These are phyloP conservation scores for Microctonus aethiopoides DNA, from an alignment of 2,888 invertebrate species.

Conservation along the genomic window DNA sequence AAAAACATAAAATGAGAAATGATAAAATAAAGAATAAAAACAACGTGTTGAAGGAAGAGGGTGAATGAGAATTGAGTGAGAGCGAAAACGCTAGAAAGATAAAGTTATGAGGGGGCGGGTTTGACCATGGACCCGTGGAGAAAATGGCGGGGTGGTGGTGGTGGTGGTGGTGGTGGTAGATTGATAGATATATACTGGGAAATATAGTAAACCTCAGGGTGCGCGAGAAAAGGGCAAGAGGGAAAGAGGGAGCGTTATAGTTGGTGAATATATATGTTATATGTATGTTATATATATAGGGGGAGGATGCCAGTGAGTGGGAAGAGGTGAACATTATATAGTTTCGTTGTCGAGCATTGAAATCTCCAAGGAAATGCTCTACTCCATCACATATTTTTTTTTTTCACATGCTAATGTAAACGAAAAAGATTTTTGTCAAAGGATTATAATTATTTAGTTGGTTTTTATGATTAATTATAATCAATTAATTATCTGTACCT, in stretches of 20 bases:
- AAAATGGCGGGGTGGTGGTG: conserved; percentile 42
- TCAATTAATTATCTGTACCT: too few relatives aligned
- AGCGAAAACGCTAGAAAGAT: conserved; percentile 19
- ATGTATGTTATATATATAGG: conserved; percentile 19
- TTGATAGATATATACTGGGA: conserved; percentile 8
- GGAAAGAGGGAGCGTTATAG: conserved; percentile 32
- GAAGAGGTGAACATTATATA: conserved; percentile 39
- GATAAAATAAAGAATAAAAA: conserved; percentile 42
- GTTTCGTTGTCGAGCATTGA: conserved; percentile 59
- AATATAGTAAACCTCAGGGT: conserved; percentile 33
- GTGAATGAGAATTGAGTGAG: conserved; percentile 38
- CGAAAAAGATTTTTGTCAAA: too few relatives aligned
- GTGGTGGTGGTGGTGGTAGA: conserved; percentile 24
- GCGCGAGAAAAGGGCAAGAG: conserved; percentile 27
- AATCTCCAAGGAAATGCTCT: conserved; percentile 55
- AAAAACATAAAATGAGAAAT: conserved; percentile 25
- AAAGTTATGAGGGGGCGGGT: conserved; percentile 41
- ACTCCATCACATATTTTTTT: background rate
- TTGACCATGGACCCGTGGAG: conserved; percentile 45
- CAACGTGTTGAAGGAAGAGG: conserved; percentile 26
- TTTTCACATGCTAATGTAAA: background rate
- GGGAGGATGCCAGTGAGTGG: conserved; percentile 38
- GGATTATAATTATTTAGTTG: background rate
- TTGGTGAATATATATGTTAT: too few relatives aligned
- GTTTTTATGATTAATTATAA: background rate